phyloP scores from a whole-genome alignment of 2,797 vertebrate species.

The Pseudomugil gertrudae region DNA sequence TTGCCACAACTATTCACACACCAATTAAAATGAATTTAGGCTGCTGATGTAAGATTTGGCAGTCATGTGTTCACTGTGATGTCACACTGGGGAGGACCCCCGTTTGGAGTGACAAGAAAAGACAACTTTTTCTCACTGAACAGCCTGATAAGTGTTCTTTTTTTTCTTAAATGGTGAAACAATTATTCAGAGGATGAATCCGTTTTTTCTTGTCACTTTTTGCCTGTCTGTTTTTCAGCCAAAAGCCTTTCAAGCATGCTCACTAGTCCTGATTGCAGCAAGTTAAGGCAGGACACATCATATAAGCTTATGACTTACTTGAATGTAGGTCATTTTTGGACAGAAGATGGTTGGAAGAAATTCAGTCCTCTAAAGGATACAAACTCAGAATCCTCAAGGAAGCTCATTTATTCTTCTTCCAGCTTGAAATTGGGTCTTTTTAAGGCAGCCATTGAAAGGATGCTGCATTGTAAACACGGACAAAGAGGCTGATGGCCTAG shows the following conservation, averaged over 20 bases:
- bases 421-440: conserved; percentile 35
- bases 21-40: conserved; percentile 48
- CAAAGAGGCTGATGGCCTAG: conserved; percentile 30
- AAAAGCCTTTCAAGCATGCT: conserved; percentile 23
- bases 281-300: conserved; percentile 63
- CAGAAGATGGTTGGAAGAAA: conserved; percentile 49
- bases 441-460: conserved; percentile 36
- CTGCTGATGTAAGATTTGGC: conserved; percentile 54
- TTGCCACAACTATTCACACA: conserved; percentile 44
- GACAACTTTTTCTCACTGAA: conserved; percentile 45
- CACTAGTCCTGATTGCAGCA: conserved; percentile 44
- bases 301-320: conserved; percentile 57
- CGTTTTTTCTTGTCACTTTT: conserved; percentile 45
- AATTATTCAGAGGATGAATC: conserved; percentile 42
- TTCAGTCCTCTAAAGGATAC: conserved; percentile 54
- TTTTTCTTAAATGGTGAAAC: conserved; percentile 29
- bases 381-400: conserved; percentile 52
- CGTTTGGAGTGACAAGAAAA: conserved; percentile 39
- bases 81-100: conserved; percentile 59
- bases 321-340: conserved; percentile 63
- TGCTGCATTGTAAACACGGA: conserved; percentile 18
- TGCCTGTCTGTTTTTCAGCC: conserved; percentile 26
- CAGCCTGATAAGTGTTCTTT: conserved; percentile 41
- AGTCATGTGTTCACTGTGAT: conserved; percentile 46
- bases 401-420: conserved; percentile 32